phyloP scores from a whole-genome alignment of 2,888 invertebrate genomes.

The Tricholauxania praeusta region DNA sequence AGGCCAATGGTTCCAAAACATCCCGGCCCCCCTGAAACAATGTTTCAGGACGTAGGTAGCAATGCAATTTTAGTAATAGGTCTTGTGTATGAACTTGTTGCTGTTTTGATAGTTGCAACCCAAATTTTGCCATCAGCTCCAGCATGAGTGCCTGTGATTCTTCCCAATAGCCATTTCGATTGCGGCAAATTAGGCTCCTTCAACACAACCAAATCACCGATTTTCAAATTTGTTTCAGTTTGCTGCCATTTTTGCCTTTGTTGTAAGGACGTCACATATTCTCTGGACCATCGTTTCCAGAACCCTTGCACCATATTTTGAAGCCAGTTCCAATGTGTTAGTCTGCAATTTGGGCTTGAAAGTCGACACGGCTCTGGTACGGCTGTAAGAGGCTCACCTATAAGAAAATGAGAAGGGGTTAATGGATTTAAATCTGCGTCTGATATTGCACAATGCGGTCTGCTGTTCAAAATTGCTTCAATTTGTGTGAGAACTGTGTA shows the following conservation, averaged over 20 bases:
- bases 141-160: constrained; percentile 37
- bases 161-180: constrained; percentile 35
- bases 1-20: neutral
- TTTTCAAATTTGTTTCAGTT: constrained; percentile 7
- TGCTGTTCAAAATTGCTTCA: constrained; percentile 39
- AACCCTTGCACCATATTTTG: constrained; percentile 40
- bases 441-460: constrained; percentile 34
- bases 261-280: constrained; percentile 35
- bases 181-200: constrained; percentile 31
- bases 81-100: neutral
- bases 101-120: constrained; percentile 16
- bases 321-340: constrained; percentile 16
- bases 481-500: constrained; percentile 42
- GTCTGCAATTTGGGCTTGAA: neutral
- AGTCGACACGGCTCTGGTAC: constrained; percentile 25
- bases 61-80: neutral
- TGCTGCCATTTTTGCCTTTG: constrained; percentile 28
- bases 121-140: constrained; percentile 40
- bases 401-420: constrained; percentile 39
- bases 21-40: constrained; percentile 10
- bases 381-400: constrained; percentile 39
- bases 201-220: constrained; percentile 9
- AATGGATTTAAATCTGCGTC: constrained; percentile 36
- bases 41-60: neutral
- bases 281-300: constrained; percentile 42